Conservation (phyloP, 2,113 vertebrate genomes). For the Pampusana beccarii region DNA sequence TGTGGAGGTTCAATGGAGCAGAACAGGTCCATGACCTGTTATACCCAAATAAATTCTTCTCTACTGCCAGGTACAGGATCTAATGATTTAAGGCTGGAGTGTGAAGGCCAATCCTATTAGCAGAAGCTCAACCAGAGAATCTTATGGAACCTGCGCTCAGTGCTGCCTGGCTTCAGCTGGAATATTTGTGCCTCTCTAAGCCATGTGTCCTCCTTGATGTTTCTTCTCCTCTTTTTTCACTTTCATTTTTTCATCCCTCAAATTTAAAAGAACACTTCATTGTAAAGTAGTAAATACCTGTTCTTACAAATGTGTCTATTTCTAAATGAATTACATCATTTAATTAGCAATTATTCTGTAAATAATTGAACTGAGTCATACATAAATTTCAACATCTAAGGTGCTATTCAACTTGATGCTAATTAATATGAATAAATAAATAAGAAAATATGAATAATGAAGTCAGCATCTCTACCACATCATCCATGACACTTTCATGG, state of each 20-base stretch:
- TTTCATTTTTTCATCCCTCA: neutral
- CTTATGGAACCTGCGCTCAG: neutral
- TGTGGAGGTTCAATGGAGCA: neutral
- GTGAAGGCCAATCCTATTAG: neutral
- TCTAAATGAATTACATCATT: neutral
- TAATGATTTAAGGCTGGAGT: neutral
- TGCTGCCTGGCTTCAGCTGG: neutral
- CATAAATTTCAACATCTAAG: neutral
- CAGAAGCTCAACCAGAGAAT: neutral
- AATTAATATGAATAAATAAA: conserved; percentile 13
- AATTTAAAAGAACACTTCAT: neutral
- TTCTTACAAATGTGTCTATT: neutral
- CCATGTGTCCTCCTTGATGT: neutral
- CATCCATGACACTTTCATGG: neutral
- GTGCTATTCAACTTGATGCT: neutral
- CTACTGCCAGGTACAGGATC: neutral
- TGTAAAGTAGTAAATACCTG: neutral
- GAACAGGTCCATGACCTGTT: neutral
- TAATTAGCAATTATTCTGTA: conserved; percentile 3
- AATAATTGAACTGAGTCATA: conserved; percentile 31
- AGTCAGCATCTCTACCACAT: neutral
- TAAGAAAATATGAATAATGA: conserved; percentile 3
- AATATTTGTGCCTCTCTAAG: neutral
- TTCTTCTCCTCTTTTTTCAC: neutral
- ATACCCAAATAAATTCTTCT: neutral